Percentiles rank a stretch among this genome's conserved stretches.
Conservation (phyloP, 2,888 invertebrate species). For the Cremastinae sp. region DNA sequence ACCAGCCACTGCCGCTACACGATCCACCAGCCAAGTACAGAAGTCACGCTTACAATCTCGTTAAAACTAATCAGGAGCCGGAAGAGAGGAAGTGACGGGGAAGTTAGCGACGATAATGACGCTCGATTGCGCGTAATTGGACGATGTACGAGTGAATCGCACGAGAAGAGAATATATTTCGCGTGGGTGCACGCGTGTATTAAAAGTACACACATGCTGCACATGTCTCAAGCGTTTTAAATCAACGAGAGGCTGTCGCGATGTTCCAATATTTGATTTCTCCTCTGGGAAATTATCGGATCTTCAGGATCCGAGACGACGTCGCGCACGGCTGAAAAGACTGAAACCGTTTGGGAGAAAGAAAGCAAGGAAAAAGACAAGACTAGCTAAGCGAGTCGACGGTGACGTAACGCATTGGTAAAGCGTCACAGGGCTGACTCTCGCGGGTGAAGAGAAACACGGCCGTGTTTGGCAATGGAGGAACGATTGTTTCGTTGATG, state of each 20-base stretch:
- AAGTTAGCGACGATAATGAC: constrained; percentile 68
- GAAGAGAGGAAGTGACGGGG: constrained; percentile 79
- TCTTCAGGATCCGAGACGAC: constrained; percentile 1
- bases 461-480: too few species aligned
- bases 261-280: constrained; percentile 27
- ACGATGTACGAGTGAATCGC: constrained; percentile 46
- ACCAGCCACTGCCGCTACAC: constrained; percentile 72
- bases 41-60: constrained; percentile 79
- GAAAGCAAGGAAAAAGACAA: not conserved
- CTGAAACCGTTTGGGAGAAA: constrained; percentile 18
- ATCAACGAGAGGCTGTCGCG: constrained; percentile 23
- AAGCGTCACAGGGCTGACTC: too few species aligned
- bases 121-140: constrained; percentile 58
- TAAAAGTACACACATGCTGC: not conserved
- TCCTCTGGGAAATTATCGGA: constrained; percentile 21
- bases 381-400: too few species aligned
- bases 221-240: not conserved
- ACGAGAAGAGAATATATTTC: constrained; percentile 31
- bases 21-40: constrained; percentile 79
- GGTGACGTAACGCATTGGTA: too few species aligned
- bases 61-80: constrained; percentile 77
- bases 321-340: constrained; percentile 33
- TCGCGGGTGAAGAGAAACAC: too few species aligned
- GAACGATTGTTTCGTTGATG: too few species aligned
- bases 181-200: constrained; percentile 4